phyloP scores from a whole-genome alignment of 2,888 invertebrate genomes.

The Gryllus longicercus region DNA sequence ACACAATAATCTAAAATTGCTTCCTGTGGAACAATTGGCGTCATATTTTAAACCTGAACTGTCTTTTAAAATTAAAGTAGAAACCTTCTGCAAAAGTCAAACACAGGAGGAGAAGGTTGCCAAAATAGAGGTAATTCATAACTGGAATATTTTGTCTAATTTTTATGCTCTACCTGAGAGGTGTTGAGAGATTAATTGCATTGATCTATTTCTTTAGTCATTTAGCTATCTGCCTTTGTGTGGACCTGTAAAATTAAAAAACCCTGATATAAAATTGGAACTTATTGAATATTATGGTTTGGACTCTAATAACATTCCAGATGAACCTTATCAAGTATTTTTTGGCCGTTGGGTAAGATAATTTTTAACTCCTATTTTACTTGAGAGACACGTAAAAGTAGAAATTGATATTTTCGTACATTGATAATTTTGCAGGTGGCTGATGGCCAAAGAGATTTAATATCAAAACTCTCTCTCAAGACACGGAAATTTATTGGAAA shows the following conservation, averaged over 20 bases:
- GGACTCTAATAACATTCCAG: constrained; percentile 70
- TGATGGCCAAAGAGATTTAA: constrained; percentile 78
- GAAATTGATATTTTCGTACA: not conserved
- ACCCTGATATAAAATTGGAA: constrained; percentile 73
- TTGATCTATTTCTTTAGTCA: constrained; percentile 52
- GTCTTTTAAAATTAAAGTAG: constrained; percentile 81
- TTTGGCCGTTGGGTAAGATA: constrained; percentile 81
- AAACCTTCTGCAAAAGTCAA: constrained; percentile 86
- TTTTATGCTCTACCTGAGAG: constrained; percentile 36
- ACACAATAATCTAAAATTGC: constrained; percentile 60
- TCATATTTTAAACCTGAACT: constrained; percentile 54
- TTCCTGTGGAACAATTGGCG: constrained; percentile 55
- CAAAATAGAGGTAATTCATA: constrained; percentile 71
- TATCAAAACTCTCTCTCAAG: constrained; percentile 78
- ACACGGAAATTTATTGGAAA: constrained; percentile 94
- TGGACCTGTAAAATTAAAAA: constrained; percentile 77
- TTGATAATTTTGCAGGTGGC: constrained; percentile 58
- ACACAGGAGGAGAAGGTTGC: constrained; percentile 74
- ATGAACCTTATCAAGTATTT: constrained; percentile 69
- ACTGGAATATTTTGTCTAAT: constrained; percentile 41
- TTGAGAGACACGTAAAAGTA: not conserved
- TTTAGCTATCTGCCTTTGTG: constrained; percentile 71
- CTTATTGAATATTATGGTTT: constrained; percentile 88
- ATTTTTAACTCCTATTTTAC: too few species aligned
- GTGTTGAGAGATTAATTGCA: not conserved